phyloP scores from a whole-genome alignment of 2,113 vertebrate genomes.

The Hemicordylus capensis region DNA sequence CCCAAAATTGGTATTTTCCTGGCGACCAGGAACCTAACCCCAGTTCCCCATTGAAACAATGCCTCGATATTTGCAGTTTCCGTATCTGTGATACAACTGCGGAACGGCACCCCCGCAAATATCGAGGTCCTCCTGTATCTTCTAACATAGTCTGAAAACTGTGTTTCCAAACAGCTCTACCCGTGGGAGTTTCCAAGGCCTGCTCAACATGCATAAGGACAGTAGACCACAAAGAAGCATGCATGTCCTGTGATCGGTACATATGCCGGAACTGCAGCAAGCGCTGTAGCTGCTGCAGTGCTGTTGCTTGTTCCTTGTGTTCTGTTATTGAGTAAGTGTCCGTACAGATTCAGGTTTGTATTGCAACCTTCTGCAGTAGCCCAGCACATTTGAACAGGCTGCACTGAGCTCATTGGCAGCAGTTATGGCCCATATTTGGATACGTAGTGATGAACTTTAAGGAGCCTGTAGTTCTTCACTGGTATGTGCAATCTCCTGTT shows the following conservation, averaged over 20 bases:
- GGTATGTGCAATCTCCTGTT: neutral
- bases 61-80: too few species aligned
- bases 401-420: neutral
- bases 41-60: too few species aligned
- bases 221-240: slow-evolving; percentile 59
- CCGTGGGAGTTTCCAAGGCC: slow-evolving; percentile 41
- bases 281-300: slow-evolving; percentile 69
- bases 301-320: slow-evolving; percentile 68
- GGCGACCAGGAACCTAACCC: too few species aligned
- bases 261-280: slow-evolving; percentile 72
- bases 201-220: slow-evolving; percentile 74
- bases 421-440: neutral
- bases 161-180: slow-evolving; percentile 41
- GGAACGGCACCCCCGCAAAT: too few species aligned
- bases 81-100: too few species aligned
- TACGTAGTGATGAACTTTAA: neutral
- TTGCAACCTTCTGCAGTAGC: neutral
- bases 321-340: slow-evolving; percentile 74
- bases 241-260: slow-evolving; percentile 70
- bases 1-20: too few species aligned
- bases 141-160: neutral
- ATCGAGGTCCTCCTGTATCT: too few species aligned
- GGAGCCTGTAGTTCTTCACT: neutral
- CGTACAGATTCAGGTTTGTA: neutral
- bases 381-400: neutral